These are phyloP conservation scores for Abramis brama DNA, from an alignment of 2,113 vertebrate species.

Conservation along the genomic window DNA sequence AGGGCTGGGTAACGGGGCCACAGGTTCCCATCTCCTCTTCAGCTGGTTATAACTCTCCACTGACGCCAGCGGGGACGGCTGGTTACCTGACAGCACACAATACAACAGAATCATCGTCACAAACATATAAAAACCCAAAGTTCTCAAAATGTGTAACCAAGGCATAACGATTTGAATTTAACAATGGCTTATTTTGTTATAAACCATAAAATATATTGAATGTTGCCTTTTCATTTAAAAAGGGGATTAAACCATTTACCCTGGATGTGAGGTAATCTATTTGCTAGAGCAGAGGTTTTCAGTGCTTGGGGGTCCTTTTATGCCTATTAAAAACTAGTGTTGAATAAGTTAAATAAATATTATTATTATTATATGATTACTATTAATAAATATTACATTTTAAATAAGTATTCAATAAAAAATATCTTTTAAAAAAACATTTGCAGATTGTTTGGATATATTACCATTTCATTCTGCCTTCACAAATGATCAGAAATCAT, in stretches of 20 bases:
- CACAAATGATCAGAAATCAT: not conserved
- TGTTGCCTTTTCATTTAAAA: not conserved
- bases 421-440: not conserved
- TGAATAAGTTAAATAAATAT: not conserved
- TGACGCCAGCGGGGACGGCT: conserved; percentile 86
- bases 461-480: not conserved
- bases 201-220: not conserved
- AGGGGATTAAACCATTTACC: not conserved
- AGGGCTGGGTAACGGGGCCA: conserved; percentile 86
- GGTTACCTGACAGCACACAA: conserved; percentile 82
- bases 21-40: conserved; percentile 87
- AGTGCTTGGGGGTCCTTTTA: not conserved
- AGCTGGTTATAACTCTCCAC: conserved; percentile 90
- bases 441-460: not conserved
- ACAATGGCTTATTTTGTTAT: not conserved
- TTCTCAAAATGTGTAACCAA: not conserved
- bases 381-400: too few relatives aligned
- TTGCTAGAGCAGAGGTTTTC: not conserved
- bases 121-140: not conserved
- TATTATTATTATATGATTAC: too few relatives aligned
- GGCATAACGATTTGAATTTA: not conserved
- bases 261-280: not conserved
- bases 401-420: too few relatives aligned
- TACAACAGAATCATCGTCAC: too few relatives aligned
- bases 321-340: not conserved